Percentiles rank a stretch among this genome's conserved stretches.
Evolutionary conservation across 2,113 vertebrate species (phyloP).

Genomic region (Aspiorhynchus laticeps): DNA sequence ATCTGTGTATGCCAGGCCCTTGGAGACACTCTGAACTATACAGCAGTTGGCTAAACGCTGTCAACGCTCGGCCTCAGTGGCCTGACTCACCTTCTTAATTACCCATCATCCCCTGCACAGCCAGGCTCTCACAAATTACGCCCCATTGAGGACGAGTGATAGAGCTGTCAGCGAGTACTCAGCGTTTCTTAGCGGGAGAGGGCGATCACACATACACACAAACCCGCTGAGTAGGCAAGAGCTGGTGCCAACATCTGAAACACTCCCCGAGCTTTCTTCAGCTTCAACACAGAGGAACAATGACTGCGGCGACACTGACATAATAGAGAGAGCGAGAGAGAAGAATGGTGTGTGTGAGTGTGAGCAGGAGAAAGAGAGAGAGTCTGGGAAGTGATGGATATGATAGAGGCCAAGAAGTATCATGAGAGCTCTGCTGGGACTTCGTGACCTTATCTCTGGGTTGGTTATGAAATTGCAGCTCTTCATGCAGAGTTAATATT

Average conservation of each 20-base stretch:
- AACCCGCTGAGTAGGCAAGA: constrained; percentile 30
- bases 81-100: constrained; percentile 80
- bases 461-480: constrained; percentile 46
- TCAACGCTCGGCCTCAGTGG: constrained; percentile 67
- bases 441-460: constrained; percentile 37
- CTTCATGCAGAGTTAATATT: constrained; percentile 39
- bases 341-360: background rate
- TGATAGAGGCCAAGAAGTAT: constrained; percentile 39
- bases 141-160: constrained; percentile 76
- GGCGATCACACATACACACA: constrained; percentile 53
- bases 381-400: constrained; percentile 18
- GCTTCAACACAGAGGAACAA: constrained; percentile 33
- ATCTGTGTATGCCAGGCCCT: constrained; percentile 37
- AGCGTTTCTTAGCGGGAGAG: constrained; percentile 70
- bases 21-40: constrained; percentile 60
- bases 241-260: constrained; percentile 17
- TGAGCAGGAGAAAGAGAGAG: constrained; percentile 3
- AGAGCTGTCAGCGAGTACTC: constrained; percentile 78
- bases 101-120: constrained; percentile 75
- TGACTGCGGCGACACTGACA: constrained; percentile 12
- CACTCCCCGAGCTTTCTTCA: constrained; percentile 33
- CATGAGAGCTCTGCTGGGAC: constrained; percentile 41
- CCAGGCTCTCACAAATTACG: constrained; percentile 81
- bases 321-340: constrained; percentile 5
- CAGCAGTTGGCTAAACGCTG: constrained; percentile 72